These are phyloP conservation scores for Cydia amplana DNA, from an alignment of 1,140 invertebrate species.

Conservation along the genomic window DNA sequence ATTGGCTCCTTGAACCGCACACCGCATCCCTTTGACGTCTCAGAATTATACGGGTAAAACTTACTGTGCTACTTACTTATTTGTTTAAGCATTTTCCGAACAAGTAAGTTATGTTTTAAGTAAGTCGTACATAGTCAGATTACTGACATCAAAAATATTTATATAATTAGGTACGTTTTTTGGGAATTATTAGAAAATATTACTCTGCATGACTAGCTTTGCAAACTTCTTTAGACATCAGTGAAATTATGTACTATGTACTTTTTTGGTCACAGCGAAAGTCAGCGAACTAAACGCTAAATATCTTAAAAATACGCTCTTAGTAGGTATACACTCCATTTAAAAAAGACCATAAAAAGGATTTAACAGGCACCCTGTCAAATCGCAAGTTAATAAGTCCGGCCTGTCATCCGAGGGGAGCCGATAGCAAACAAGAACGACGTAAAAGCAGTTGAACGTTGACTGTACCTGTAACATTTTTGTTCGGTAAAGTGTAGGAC, in stretches of 20 bases:
- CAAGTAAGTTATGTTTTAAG: constrained; percentile 31
- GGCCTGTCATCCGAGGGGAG: constrained; percentile 31
- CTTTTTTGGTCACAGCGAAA: no score
- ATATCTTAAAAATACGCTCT: constrained; percentile 32
- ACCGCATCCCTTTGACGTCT: constrained; percentile 11
- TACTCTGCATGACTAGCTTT: neutral
- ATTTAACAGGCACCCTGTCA: constrained; percentile 40
- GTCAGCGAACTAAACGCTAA: neutral
- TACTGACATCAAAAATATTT: no score
- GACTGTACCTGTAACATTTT: constrained; percentile 45
- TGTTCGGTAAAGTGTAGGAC: constrained; percentile 36
- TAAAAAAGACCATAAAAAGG: constrained; percentile 37
- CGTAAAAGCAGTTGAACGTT: neutral
- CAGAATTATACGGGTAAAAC: neutral
- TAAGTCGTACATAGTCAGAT: no score
- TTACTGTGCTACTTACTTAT: neutral
- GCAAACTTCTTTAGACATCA: neutral
- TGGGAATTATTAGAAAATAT: no score
- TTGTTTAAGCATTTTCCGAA: constrained; percentile 32
- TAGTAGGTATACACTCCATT: constrained; percentile 14
- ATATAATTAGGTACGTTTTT: no score
- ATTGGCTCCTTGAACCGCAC: constrained; percentile 1
- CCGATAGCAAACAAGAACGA: neutral
- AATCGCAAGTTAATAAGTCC: constrained; percentile 52
- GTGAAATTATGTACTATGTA: no score